phyloP scores from a whole-genome alignment of 2,888 invertebrate species.

The Stenoptilia bipunctidactyla region DNA sequence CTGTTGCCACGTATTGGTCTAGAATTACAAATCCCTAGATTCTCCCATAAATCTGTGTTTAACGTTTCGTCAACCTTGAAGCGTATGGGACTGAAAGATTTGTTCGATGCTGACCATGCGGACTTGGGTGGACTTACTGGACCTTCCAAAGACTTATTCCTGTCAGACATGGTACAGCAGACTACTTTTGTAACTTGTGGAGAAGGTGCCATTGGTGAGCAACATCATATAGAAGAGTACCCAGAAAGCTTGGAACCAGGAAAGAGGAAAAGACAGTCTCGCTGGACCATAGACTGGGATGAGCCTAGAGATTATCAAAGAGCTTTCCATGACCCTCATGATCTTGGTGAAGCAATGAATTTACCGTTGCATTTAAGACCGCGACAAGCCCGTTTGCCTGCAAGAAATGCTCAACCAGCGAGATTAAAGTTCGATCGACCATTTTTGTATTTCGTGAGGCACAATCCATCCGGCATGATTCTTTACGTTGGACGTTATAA shows the following conservation, averaged over 20 bases:
- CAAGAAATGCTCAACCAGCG: constrained; percentile 73
- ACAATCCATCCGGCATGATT: constrained; percentile 92
- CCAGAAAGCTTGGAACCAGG: constrained; percentile 74
- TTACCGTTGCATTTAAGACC: constrained; percentile 79
- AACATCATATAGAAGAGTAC: constrained; percentile 86
- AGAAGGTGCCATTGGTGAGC: constrained; percentile 77
- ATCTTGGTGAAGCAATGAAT: constrained; percentile 59
- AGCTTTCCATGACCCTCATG: constrained; percentile 77
- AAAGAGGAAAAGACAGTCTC: constrained; percentile 44
- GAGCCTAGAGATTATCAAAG: constrained; percentile 76
- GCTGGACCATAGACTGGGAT: constrained; percentile 62
- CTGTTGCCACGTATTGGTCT: constrained; percentile 81
- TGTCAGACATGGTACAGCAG: constrained; percentile 88
- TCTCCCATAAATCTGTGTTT: constrained; percentile 85
- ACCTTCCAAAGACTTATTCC: constrained; percentile 79
- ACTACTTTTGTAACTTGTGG: constrained; percentile 89
- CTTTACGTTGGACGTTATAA: constrained; percentile 90
- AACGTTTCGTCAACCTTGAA: constrained; percentile 84
- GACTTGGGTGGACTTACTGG: constrained; percentile 88
- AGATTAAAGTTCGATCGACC: constrained; percentile 88
- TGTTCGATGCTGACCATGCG: constrained; percentile 82
- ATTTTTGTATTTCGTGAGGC: constrained; percentile 89
- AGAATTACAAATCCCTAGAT: constrained; percentile 87
- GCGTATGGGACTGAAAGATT: constrained; percentile 84
- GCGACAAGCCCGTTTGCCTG: constrained; percentile 78